Base-by-base conservation (phyloP, 2,888 invertebrate genomes). In the Chironomus tentans region DNA sequence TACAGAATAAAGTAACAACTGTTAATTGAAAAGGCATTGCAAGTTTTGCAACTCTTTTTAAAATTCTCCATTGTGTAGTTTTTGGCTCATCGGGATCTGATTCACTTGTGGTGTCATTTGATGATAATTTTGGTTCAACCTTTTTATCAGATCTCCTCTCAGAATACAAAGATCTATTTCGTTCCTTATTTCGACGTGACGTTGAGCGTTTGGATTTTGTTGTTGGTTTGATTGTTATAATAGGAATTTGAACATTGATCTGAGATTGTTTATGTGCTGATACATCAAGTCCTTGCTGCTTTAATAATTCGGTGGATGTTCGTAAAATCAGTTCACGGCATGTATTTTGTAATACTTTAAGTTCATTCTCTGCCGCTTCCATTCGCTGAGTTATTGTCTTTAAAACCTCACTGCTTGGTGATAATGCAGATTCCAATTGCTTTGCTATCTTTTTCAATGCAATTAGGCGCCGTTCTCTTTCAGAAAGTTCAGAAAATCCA, bases 1-100 rank as follows among this genome's bases (percentile, higher is more conserved):
- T 87, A 80, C 90, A 91, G 79, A 91, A 86, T 65, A 92, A 84
- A 4, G 90, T 88, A 77, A 92, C 85, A 74, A 92, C 82, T 4
- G 90, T 90, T 80, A 91, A 80, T 79, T 91, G 91, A 83, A 92
- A 89, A 48, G 91, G 91, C 77, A 91, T 81, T 12, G 91, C 88
- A n/a, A 90, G 87, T 78, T 88, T 85, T 73, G 91, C 85, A 56
- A 91, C 88, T 71, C 91, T 86, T 88, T 89, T 89, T 77, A 90
- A 85, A 88, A 90, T 89, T 13, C 48, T 22, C 38, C 70, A 72
- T 12, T 70, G 56, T 50, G 62, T 77, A 10, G 78, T 76, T 48
- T 78, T 79, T 46, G 79, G 78, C 21, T 80, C 79, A 38, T 80
- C 79, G 47, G 81, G 80, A 71, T 82, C 78, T 12, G 78, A 76